Percentiles rank a stretch among this genome's conserved stretches.
Conservation (phyloP, 1,140 invertebrate genomes). For the Pogonus chalceus region DNA sequence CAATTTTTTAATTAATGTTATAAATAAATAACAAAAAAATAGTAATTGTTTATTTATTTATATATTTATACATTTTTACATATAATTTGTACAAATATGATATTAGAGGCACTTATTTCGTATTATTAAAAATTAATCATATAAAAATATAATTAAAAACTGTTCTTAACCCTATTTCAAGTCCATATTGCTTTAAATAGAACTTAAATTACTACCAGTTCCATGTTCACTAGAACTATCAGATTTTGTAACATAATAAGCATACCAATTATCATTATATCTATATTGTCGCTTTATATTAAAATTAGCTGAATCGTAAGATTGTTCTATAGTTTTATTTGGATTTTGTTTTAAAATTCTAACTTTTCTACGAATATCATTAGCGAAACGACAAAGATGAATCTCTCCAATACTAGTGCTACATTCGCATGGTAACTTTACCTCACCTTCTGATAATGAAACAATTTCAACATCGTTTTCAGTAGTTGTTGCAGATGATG, state of each 20-base stretch:
- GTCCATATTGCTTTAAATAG: background rate
- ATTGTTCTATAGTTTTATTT: constrained; percentile 10
- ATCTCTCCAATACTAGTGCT: constrained; percentile 27
- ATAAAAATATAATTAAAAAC: background rate
- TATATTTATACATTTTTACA: background rate
- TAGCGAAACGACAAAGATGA: constrained; percentile 9
- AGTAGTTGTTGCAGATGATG: constrained; percentile 14
- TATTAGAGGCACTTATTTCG: background rate
- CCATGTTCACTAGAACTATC: background rate
- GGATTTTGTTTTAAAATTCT: constrained; percentile 13
- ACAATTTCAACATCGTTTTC: constrained; percentile 6
- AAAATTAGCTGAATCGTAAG: constrained; percentile 11
- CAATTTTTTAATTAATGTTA: background rate
- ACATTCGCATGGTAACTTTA: constrained; percentile 19
- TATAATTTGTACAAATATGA: background rate
- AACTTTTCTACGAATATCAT: constrained; percentile 3
- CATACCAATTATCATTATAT: constrained; percentile 24
- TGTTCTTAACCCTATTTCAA: background rate
- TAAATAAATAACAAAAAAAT: too few relatives aligned
- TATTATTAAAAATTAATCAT: background rate
- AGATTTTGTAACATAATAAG: constrained; percentile 18
- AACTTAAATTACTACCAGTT: background rate
- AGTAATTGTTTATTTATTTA: background rate
- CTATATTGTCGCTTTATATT: constrained; percentile 15
- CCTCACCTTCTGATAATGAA: constrained; percentile 26